These are phyloP conservation scores for Eurystomus glaucurus DNA, from an alignment of 2,797 vertebrate genomes.

Conservation along the genomic window DNA sequence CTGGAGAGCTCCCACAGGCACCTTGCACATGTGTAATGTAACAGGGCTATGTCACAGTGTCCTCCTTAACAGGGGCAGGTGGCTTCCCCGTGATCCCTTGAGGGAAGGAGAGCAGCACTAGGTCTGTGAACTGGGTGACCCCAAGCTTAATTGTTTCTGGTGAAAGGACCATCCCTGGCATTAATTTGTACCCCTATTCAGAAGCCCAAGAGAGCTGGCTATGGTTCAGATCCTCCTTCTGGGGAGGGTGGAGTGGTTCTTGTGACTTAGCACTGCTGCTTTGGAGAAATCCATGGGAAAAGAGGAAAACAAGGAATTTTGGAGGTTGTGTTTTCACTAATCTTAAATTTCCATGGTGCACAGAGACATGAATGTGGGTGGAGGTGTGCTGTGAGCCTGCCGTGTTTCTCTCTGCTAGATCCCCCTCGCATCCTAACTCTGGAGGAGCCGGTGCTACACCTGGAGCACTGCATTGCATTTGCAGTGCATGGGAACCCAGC, in stretches of 20 bases:
- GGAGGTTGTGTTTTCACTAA: background rate
- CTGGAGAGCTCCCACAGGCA: background rate
- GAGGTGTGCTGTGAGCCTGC: conserved; percentile 56
- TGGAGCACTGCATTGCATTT: conserved; percentile 97
- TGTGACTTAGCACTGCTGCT: fast-evolving
- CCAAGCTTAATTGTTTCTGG: background rate
- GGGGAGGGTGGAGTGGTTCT: background rate
- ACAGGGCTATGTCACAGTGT: fast-evolving
- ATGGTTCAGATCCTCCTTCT: background rate
- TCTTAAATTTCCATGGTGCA: background rate
- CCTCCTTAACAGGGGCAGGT: background rate
- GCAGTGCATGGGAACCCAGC: conserved; percentile 94
- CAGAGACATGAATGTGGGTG: background rate
- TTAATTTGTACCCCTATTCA: background rate
- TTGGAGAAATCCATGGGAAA: background rate
- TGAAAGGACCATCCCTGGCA: background rate
- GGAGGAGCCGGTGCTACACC: conserved; percentile 91
- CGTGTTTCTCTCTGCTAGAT: conserved; percentile 83
- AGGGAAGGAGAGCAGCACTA: background rate
- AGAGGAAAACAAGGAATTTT: background rate
- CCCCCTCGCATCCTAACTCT: conserved; percentile 93
- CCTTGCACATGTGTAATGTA: background rate
- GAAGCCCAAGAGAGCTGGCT: background rate
- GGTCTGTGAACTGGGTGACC: background rate
- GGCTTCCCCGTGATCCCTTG: fast-evolving